Conservation (phyloP, 1,140 invertebrate species). For the Anastrepha obliqua region DNA sequence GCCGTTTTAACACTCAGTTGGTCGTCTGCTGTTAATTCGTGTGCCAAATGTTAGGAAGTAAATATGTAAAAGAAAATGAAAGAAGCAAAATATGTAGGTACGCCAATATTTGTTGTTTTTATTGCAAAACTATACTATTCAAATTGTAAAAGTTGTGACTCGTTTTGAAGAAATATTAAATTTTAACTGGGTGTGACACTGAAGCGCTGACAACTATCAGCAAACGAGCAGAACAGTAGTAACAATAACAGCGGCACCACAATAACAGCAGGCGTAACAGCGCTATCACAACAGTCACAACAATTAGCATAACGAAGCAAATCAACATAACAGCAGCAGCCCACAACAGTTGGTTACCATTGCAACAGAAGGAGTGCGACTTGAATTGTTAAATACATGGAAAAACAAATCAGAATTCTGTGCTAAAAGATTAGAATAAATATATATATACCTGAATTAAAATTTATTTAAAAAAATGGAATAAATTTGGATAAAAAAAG, state of each 20-base stretch:
- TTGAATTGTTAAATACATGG: neutral
- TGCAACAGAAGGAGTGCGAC: neutral
- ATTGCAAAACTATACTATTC: neutral
- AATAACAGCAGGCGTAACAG: too few relatives aligned
- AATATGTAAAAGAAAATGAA: neutral
- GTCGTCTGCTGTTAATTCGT: neutral
- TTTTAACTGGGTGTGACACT: constrained; percentile 66
- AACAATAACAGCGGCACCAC: neutral
- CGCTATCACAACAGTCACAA: neutral
- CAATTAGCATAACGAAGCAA: neutral
- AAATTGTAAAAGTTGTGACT: neutral
- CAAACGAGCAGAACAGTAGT: neutral
- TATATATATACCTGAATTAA: neutral
- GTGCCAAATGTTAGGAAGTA: neutral
- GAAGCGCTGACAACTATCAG: neutral
- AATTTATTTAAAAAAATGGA: neutral
- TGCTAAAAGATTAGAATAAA: too few relatives aligned
- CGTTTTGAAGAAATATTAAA: constrained; percentile 63
- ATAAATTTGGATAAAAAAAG: neutral
- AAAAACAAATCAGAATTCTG: neutral
- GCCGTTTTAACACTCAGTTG: neutral
- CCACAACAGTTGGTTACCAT: neutral
- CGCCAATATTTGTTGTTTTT: neutral
- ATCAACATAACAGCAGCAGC: neutral
- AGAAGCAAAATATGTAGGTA: neutral